Evolutionary conservation across 1,140 invertebrate genomes (phyloP), one percentile per base, ranked within the genome.

Genomic region (Nylanderia fulva): DNA sequence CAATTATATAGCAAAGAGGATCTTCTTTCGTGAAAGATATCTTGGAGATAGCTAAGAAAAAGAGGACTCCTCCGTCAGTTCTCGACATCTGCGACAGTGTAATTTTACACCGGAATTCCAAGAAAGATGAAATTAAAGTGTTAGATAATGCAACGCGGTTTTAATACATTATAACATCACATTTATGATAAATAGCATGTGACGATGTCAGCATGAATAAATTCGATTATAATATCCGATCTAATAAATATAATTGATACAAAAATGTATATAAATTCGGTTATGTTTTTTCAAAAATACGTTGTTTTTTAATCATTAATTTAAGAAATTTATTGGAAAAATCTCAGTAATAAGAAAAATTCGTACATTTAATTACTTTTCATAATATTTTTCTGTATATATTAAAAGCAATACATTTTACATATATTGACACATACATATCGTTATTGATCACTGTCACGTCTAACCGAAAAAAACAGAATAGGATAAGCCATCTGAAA

Each of bases 11-110:
- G 45, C 48, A 39, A 68, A 68, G 61, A 79, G 29, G 76, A 79
- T 79, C 76, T 68, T 54, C 76, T 79, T 79, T 79, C 61, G 15
- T n/a, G 61, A 48, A 68, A 36, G 15, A 48, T 79, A 39, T 68
- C 33, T 21, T 11, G 33, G 45, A 56, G 7, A 48, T 15, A 63
- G 33, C 45, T 79, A 15, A 68, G 45, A 79, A 68, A 68, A 68
- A 79, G 74, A 79, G 48, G 68, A 56, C 29, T 54, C 60, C 52
- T 36, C 42, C 61, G n/a, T 39, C 29, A 42, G 61, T 66, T 3
- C 60, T 77, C 61, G 76, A 79, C 76, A 68, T 79, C 68, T 79
- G 29, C 61, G 60, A 79, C 75, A 79, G 21, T 68, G 63, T 68
- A 79, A 79, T 79, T 29, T 79, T 79, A 68, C 48, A 68, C 45